phyloP scores from a whole-genome alignment of 2,113 vertebrate genomes.

The Cathartes aura region DNA sequence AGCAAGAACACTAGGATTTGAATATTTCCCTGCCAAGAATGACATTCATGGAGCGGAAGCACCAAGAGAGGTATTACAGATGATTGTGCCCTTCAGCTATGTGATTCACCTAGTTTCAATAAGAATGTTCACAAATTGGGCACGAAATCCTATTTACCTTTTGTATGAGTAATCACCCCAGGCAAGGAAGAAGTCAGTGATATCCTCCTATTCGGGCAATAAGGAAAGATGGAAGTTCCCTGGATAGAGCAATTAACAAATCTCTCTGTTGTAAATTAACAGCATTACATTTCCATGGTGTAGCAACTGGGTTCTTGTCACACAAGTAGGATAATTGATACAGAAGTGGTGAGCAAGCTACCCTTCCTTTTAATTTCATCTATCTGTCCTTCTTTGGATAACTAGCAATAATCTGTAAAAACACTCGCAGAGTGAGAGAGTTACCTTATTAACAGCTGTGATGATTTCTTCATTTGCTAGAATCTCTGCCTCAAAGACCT shows the following conservation, averaged over 20 bases:
- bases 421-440: not conserved
- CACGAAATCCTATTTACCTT: not conserved
- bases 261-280: not conserved
- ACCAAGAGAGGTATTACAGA: not conserved
- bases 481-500: slow-evolving; percentile 90
- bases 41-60: not conserved
- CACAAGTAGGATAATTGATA: not conserved
- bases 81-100: not conserved
- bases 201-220: not conserved
- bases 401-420: not conserved
- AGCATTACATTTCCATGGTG: not conserved
- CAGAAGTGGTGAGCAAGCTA: not conserved
- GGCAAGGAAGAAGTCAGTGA: not conserved
- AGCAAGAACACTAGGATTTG: not conserved
- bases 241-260: not conserved
- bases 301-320: not conserved
- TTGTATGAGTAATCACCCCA: not conserved
- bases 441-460: slow-evolving; percentile 79
- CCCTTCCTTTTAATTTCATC: not conserved
- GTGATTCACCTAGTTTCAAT: not conserved
- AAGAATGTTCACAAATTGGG: not conserved
- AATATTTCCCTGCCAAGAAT: not conserved
- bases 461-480: slow-evolving; percentile 82
- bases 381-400: not conserved
- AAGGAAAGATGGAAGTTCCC: not conserved